Base-by-base conservation (phyloP, 1,140 invertebrate species). In the Gryon sp. region DNA sequence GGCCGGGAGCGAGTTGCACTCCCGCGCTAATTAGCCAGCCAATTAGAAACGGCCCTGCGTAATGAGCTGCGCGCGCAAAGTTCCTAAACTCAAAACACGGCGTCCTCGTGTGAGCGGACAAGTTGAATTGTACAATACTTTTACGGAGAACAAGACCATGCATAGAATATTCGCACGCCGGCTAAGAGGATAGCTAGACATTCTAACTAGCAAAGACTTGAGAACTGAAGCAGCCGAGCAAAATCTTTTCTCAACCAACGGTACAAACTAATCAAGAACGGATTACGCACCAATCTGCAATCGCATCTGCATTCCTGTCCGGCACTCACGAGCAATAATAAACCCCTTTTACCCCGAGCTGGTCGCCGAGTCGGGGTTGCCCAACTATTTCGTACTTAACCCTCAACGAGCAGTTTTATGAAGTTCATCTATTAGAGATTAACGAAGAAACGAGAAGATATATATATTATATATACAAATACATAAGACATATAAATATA, bases 31-130 rank as follows among this genome's bases (percentile, higher is more conserved):
- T 87, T 88, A 87, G 79, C 80, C 82, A 80, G 82, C 86, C 86
- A 87, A 87, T 88, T 88, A 88, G 82, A 87, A 81, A 77, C 82
- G 82, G 83, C 81, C 83, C 82, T 81, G 84, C 79, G 83, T 87
- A 87, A 89, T 86, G 81, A 87, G 82, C 83, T 88, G 87, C 86
- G 87, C 86, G 85, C 84, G 86, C 86, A 88, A 88, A 88, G 87
- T 89, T 89, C 87, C 87, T 89, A 88, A 85, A 83, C 78, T 46
- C 63, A 74, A 82, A 75, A 76, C 19, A 7, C 28, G 50, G 65
- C 59, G 66, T 72, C 50, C 62, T 52, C 60, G 53, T 62, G 59
- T 32, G 16, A 59, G 38, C 43, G 19, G 28, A 52, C 43, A 26
- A 34, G 52, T 20, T 9, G 50, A 11, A 8, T 26, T 40, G 1